These are phyloP conservation scores for Oegoconia quadripuncta DNA, from an alignment of 2,888 invertebrate genomes.

Conservation along the genomic window DNA sequence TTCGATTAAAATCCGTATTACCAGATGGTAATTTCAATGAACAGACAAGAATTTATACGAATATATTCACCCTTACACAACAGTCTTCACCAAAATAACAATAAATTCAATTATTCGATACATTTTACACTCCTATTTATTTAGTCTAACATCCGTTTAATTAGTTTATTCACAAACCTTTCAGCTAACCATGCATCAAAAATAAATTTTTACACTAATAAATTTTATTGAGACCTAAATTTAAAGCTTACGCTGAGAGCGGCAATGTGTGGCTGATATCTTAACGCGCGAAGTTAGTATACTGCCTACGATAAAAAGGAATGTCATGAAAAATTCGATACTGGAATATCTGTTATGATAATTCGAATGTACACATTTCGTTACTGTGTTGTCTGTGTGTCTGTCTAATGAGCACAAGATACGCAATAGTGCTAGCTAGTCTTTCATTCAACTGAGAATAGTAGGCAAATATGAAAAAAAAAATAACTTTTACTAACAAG, in stretches of 20 bases:
- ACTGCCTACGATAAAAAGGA: conserved; percentile 36
- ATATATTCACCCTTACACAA: conserved; percentile 21
- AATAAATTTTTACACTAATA: conserved; percentile 23
- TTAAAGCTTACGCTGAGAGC: conserved; percentile 37
- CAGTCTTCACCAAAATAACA: conserved; percentile 33
- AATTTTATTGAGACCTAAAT: conserved; percentile 38
- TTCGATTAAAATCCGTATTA: conserved; percentile 2
- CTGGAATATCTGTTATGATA: no score
- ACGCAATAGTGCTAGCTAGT: no score
- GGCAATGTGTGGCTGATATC: conserved; percentile 32
- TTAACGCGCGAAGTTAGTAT: conserved; percentile 16
- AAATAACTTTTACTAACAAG: not conserved
- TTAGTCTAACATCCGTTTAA: conserved; percentile 17
- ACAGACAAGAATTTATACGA: conserved; percentile 11
- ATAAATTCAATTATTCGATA: conserved; percentile 24
- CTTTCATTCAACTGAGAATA: no score
- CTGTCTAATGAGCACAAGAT: not conserved
- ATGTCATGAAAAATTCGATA: conserved; percentile 42
- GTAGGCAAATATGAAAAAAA: no score
- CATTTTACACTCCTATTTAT: conserved; percentile 19
- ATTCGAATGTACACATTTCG: conserved; percentile 9
- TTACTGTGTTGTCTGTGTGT: conserved; percentile 3
- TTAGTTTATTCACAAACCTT: conserved; percentile 26
- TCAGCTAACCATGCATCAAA: conserved; percentile 20
- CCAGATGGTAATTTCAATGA: conserved; percentile 6